Evolutionary conservation across 2,888 invertebrate genomes (phyloP).

Genomic region (Unio delphinus): DNA sequence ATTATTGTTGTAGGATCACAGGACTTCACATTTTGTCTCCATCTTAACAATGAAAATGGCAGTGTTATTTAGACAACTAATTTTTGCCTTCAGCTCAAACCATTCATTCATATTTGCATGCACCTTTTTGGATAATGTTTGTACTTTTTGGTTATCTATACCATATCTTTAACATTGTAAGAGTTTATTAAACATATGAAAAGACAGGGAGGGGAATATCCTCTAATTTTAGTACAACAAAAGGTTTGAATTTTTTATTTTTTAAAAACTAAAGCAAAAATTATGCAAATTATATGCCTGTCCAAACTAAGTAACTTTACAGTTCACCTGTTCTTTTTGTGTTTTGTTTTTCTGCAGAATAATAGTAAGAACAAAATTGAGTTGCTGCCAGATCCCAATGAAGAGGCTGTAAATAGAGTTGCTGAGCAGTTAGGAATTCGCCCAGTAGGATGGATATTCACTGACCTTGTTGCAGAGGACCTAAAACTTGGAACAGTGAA

Average conservation of each 20-base stretch:
- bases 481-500: slow-evolving; percentile 84
- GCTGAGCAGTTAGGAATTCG: slow-evolving; percentile 84
- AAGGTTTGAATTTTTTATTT: no score
- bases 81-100: no score
- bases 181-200: no score
- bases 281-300: no score
- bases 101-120: neutral
- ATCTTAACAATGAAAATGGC: no score
- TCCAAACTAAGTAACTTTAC: neutral
- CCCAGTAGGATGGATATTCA: slow-evolving; percentile 98
- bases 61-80: no score
- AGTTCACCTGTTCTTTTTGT: neutral
- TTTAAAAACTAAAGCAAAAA: no score
- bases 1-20: no score
- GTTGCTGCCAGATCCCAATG: slow-evolving; percentile 80
- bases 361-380: slow-evolving; percentile 74
- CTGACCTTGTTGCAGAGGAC: slow-evolving; percentile 92
- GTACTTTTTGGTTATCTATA: neutral
- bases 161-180: no score
- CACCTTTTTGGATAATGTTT: neutral
- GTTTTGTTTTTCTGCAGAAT: slow-evolving; percentile 72
- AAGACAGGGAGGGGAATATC: no score
- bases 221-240: no score
- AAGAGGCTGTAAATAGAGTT: slow-evolving; percentile 82
- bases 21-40: no score